These are phyloP conservation scores for Thereva unica DNA, from an alignment of 2,888 invertebrate species.

Conservation along the genomic window DNA sequence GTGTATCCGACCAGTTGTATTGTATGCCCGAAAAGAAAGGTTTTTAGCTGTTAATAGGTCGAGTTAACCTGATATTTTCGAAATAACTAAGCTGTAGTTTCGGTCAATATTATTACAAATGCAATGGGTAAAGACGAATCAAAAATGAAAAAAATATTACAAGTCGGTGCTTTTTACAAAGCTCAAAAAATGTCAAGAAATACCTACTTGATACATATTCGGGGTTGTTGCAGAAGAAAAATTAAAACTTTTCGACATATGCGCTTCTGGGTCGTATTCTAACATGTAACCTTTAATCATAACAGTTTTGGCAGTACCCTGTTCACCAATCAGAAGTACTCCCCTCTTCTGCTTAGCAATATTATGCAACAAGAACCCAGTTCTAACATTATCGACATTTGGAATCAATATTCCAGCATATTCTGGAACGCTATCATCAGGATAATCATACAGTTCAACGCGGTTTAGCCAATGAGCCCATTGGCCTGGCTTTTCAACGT, in stretches of 20 bases:
- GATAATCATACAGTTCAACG: slow-evolving; percentile 76
- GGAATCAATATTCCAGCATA: slow-evolving; percentile 84
- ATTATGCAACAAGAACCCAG: slow-evolving; percentile 78
- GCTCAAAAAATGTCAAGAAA: too few species aligned
- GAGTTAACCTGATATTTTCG: too few species aligned
- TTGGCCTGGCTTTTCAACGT: slow-evolving; percentile 71
- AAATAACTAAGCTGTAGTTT: too few species aligned
- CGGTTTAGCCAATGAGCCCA: slow-evolving; percentile 83
- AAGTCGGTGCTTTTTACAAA: too few species aligned
- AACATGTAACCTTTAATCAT: slow-evolving; percentile 84
- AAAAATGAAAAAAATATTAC: too few species aligned
- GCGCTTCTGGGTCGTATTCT: slow-evolving; percentile 75
- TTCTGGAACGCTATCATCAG: slow-evolving; percentile 72
- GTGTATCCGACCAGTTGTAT: too few species aligned
- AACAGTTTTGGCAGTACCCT: slow-evolving; percentile 90
- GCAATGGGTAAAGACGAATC: too few species aligned
- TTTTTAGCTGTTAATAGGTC: too few species aligned
- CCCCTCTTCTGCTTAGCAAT: slow-evolving; percentile 82
- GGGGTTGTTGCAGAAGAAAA: slow-evolving; percentile 91
- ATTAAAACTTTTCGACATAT: slow-evolving; percentile 80
- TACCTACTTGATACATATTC: slow-evolving; percentile 67
- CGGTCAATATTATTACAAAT: too few species aligned
- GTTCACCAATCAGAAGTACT: slow-evolving; percentile 85
- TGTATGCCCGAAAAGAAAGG: too few species aligned
- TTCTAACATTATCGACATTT: slow-evolving; percentile 86